Percentiles rank a stretch among this genome's conserved stretches.
These are phyloP conservation scores for Pseudanteris insignis DNA, from an alignment of 2,888 invertebrate genomes.

Conservation along the genomic window DNA sequence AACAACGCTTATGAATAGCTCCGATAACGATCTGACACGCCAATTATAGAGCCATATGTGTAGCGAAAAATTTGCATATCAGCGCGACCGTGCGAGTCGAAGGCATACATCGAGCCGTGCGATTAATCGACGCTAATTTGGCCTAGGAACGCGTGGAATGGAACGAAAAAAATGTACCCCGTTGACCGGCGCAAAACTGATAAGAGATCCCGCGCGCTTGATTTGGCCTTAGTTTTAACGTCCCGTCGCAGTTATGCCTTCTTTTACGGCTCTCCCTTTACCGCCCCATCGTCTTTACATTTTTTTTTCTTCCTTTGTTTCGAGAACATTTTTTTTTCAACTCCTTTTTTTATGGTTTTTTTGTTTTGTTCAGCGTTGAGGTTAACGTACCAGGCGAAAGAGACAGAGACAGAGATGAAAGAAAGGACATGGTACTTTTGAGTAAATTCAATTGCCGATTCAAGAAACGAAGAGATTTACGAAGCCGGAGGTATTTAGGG, in stretches of 20 bases:
- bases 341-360: background rate
- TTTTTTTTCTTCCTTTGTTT: too few relatives aligned
- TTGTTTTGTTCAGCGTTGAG: too few relatives aligned
- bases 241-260: too few relatives aligned
- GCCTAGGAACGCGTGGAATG: slow-evolving; percentile 8
- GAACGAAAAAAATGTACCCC: slow-evolving; percentile 1
- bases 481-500: too few relatives aligned
- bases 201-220: slow-evolving; percentile 2
- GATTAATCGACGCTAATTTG: slow-evolving; percentile 25
- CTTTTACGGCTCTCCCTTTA: too few relatives aligned
- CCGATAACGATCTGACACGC: slow-evolving; percentile 30
- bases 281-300: too few relatives aligned
- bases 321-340: background rate
- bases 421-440: background rate
- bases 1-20: slow-evolving; percentile 32
- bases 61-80: slow-evolving; percentile 29
- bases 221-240: slow-evolving; percentile 4
- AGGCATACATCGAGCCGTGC: slow-evolving; percentile 5
- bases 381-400: too few relatives aligned
- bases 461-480: too few relatives aligned
- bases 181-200: slow-evolving; percentile 7
- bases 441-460: too few relatives aligned
- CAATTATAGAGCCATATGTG: slow-evolving; percentile 26
- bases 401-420: too few relatives aligned
- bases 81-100: slow-evolving; percentile 10